These are phyloP conservation scores for Diaphora mendica DNA, from an alignment of 2,888 invertebrate genomes.

Conservation along the genomic window DNA sequence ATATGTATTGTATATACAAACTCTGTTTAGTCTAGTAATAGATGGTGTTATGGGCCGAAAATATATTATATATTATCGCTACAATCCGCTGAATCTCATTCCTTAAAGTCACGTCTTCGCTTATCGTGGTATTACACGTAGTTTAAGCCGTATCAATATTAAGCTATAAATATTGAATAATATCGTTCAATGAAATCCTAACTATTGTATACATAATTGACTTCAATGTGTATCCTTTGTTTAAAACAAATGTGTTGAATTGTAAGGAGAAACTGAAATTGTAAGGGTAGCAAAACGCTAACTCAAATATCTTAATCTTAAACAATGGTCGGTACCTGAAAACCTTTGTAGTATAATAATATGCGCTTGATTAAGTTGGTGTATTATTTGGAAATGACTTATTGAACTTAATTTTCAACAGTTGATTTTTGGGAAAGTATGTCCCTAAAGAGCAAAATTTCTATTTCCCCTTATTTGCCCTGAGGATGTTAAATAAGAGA, in stretches of 20 bases:
- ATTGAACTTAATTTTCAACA: no score
- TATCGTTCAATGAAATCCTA: background rate
- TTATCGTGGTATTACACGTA: conserved; percentile 4
- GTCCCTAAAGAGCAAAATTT: no score
- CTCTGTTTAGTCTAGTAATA: no score
- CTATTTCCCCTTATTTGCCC: no score
- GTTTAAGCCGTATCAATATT: conserved; percentile 10
- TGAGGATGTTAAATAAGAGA: no score
- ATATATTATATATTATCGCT: background rate
- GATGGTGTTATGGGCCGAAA: no score
- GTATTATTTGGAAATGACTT: background rate
- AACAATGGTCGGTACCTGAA: background rate
- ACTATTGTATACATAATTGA: background rate
- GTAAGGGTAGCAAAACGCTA: background rate
- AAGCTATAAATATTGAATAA: conserved; percentile 6
- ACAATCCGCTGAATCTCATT: background rate
- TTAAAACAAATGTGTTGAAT: conserved; percentile 1
- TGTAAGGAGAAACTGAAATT: conserved; percentile 6
- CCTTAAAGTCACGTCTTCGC: conserved; percentile 1
- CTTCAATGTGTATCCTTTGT: conserved; percentile 1
- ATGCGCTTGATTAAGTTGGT: background rate
- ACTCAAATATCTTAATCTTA: background rate
- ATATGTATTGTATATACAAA: no score
- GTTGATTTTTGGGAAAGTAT: no score
- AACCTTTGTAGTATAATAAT: background rate